phyloP scores from a whole-genome alignment of 2,888 invertebrate species.

The Luperina nickerlii region DNA sequence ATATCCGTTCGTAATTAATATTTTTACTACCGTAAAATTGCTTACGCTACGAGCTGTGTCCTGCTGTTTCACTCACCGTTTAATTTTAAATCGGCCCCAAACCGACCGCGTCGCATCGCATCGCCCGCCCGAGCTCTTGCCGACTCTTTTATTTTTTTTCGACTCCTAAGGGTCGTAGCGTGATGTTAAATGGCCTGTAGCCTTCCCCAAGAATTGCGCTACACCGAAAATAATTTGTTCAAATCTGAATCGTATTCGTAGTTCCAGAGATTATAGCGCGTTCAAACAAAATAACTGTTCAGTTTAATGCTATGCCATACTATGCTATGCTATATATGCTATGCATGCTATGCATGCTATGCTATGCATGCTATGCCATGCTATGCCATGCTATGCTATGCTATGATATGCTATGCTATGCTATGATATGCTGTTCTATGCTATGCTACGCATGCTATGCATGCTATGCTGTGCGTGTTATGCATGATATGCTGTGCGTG shows the following conservation, averaged over 20 bases:
- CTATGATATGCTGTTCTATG: too few species aligned
- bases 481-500: too few species aligned
- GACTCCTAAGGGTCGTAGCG: background rate
- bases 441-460: too few species aligned
- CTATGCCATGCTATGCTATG: too few species aligned
- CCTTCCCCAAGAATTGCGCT: background rate
- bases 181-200: background rate
- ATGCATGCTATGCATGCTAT: too few species aligned
- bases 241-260: background rate
- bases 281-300: too few species aligned
- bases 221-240: background rate
- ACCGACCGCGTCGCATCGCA: background rate
- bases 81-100: background rate
- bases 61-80: background rate
- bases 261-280: background rate
- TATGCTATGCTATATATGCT: too few species aligned
- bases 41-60: background rate
- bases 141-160: too few species aligned
- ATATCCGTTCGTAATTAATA: conserved; percentile 1
- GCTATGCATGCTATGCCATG: too few species aligned
- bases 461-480: too few species aligned
- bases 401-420: too few species aligned
- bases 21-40: conserved; percentile 5
- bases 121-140: background rate
- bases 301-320: too few species aligned